Conservation (phyloP, 30 jellyfish, hydroid and myxozoan genomes). For the Turritopsis rubra region DNA sequence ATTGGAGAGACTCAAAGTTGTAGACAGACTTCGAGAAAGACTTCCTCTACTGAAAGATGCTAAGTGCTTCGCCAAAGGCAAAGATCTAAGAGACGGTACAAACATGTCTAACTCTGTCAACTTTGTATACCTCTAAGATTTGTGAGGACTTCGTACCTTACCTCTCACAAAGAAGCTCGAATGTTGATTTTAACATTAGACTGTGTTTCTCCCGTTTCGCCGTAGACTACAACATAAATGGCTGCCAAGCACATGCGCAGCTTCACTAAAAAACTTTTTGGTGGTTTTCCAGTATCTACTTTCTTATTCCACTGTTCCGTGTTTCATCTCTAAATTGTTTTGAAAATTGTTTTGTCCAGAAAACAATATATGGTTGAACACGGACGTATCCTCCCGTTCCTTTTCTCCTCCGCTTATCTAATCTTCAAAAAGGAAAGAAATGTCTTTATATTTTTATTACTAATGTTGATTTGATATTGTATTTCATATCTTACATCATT, state of each 20-base stretch:
- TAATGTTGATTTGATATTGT: no score
- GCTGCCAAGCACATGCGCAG: background rate
- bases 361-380: no score
- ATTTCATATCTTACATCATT: no score
- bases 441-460: no score
- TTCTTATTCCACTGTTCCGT: background rate
- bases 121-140: background rate
- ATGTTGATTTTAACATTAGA: background rate
- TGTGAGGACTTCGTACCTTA: background rate
- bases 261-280: background rate
- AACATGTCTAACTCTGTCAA: background rate
- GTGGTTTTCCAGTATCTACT: background rate
- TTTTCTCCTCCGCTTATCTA: no score
- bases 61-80: background rate
- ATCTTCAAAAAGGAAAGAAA: no score
- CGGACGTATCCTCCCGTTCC: no score
- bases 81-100: background rate
- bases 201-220: background rate
- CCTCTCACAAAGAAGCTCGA: background rate
- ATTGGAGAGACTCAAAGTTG: background rate
- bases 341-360: no score
- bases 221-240: background rate
- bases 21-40: background rate
- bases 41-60: background rate
- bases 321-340: no score